Evolutionary conservation across 2,888 invertebrate species (phyloP).

Genomic region (Eucriotettix oculatus): DNA sequence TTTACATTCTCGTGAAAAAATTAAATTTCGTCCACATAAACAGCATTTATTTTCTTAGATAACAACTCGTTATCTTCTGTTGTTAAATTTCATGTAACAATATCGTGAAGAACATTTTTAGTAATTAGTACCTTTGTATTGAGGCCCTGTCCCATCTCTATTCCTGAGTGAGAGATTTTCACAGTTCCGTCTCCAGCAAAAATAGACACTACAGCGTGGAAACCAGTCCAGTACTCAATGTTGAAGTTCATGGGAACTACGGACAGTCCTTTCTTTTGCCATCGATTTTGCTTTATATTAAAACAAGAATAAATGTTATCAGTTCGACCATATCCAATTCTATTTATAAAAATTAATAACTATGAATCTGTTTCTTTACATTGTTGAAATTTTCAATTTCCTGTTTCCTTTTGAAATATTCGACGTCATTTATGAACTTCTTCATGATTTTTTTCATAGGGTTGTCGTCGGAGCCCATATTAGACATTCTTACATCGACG

Average conservation of each 20-base stretch:
- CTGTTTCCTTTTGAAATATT: conserved; percentile 36
- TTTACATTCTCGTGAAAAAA: no score
- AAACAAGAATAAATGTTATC: not conserved
- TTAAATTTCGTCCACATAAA: no score
- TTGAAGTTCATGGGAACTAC: conserved; percentile 53
- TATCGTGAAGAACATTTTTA: no score
- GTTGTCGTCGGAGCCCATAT: conserved; percentile 26
- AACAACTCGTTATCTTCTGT: no score
- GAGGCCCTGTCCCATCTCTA: conserved; percentile 69
- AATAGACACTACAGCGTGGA: conserved; percentile 44
- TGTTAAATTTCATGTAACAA: no score
- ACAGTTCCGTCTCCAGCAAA: conserved; percentile 57
- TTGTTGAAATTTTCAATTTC: conserved; percentile 26
- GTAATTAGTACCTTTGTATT: conserved; percentile 46
- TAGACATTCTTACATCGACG: conserved; percentile 34
- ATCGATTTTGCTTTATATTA: conserved; percentile 22
- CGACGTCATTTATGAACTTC: conserved; percentile 36
- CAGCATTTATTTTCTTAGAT: no score
- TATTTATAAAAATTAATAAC: not conserved
- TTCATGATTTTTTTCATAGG: conserved; percentile 34
- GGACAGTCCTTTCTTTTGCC: conserved; percentile 39
- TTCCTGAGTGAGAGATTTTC: conserved; percentile 49
- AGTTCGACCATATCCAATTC: not conserved
- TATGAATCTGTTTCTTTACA: conserved; percentile 10
- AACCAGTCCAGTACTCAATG: conserved; percentile 32